These are phyloP conservation scores for Pluvialis apricaria DNA, from an alignment of 2,113 vertebrate genomes.

Conservation along the genomic window DNA sequence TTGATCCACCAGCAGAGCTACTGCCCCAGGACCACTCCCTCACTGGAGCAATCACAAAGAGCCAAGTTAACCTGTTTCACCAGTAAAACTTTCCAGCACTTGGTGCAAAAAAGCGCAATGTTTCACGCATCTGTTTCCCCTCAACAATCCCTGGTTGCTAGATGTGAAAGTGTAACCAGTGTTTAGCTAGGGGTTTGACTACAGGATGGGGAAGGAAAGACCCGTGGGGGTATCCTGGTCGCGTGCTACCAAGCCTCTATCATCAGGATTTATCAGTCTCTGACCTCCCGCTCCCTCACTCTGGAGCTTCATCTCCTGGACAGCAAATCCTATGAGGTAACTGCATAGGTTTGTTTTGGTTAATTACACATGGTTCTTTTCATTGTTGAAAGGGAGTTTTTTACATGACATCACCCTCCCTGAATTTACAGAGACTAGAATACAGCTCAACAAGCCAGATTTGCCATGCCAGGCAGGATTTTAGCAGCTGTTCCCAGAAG, in stretches of 20 bases:
- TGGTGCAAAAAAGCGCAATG: not conserved
- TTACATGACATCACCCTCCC: not conserved
- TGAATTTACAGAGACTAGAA: not conserved
- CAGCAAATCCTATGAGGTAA: not conserved
- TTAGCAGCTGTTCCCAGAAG: not conserved
- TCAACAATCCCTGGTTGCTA: not conserved
- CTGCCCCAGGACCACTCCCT: not conserved
- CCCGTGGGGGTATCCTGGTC: not conserved
- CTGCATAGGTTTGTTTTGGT: not conserved
- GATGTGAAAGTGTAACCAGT: not conserved
- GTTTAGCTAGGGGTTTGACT: not conserved
- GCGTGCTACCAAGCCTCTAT: not conserved
- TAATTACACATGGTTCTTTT: not conserved
- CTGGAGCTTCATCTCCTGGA: not conserved
- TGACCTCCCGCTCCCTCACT: not conserved
- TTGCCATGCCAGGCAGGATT: not conserved
- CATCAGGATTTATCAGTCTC: not conserved
- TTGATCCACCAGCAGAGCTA: not conserved
- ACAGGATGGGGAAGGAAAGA: not conserved
- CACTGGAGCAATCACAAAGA: not conserved
- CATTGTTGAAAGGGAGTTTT: not conserved
- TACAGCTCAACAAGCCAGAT: not conserved
- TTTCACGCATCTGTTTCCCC: not conserved
- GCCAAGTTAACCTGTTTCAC: not conserved
- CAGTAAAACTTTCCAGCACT: not conserved